Base-by-base conservation (phyloP, 2,888 invertebrate species). In the Drosophila barbarae region DNA sequence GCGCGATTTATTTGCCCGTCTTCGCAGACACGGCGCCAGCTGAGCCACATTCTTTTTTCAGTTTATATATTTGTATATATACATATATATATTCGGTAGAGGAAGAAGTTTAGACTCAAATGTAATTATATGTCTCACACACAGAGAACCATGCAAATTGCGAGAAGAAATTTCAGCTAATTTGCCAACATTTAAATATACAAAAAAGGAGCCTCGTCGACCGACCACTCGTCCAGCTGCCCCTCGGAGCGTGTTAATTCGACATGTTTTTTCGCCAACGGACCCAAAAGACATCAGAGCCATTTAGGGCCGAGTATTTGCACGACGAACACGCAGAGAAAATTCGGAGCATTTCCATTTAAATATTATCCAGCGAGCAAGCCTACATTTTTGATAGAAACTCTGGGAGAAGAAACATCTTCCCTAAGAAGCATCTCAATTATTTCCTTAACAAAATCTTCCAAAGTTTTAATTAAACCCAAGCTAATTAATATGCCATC, bases 1-100 rank as follows among this genome's bases (percentile, higher is more conserved):
- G 86, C 87, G 86, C 87, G 86, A 87, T 88, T 88, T 88, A 85
- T 88, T 88, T 81, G 79, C 82, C 73, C 71, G 82, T 54, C 72
- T 52, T 63, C 59, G 73, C 67, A 67, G 72, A 71, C 69, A 76
- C 82, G 82, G 82, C 84, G 82, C 82, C 84, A 84, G 82, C 76
- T 76, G 78, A 84, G 71, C 71, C 46, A 39, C 44, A 55, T 53
- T 30, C 15, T 39, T 26, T 39, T 47, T 32, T 32, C 30, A 12
- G 30, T 32, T 47, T 42, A n/a, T n/a, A 26, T 42, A 42, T 26
- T 23, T 23, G 23, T 23, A 15, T 15, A 36, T 35, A 21, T n/a
- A n/a, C n/a, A n/a, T 42, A 42, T 28, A 28, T 28, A 30, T 46
- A 18, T 56, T 66, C 3, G 54, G 49, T 26, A 13, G 30, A 53